Base-by-base conservation (phyloP, 2,888 invertebrate genomes). In the Schrankia costaestrigalis region DNA sequence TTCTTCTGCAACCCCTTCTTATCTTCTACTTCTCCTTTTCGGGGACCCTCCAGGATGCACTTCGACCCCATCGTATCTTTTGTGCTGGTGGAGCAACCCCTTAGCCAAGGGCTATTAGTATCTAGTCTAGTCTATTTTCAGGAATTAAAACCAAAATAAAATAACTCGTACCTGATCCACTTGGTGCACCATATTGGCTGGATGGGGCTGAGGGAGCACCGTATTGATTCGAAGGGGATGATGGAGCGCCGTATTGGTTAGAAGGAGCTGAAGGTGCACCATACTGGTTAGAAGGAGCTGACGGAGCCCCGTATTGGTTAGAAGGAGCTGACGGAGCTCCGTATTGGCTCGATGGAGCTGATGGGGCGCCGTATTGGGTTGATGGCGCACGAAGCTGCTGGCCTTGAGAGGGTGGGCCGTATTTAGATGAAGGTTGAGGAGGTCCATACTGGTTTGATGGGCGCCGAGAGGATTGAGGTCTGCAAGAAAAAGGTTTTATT, bases 381-480 rank as follows among this genome's bases (percentile, higher is more conserved):
- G 34, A 24, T 17, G 46, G 41, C 9, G 13, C 17, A n/a, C n/a
- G n/a, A n/a, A n/a, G n/a, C 26, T 11, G 5, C 23, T 6, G 8
- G 18, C 26, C 18, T 12, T 35, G 34, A 0, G 61, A 55, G 1
- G 60, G 55, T 26, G 46, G 35, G 2, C 44, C 47, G 21, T 44
- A 48, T 11, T 36, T 44, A 1, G 48, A 28, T 2, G 43, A 41
- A 2, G 34, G 39, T 4, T 27, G 22, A 10, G 56, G 60, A n/a
- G 54, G 26, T 8, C 11, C 12, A 9, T 31, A 90, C 24, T 66
- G 61, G 6, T 53, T 48, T 2, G 64, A 63, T 3, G 66, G 65
- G 12, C 48, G 60, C 13, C 55, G 47, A 8, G 47, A 30, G 11
- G 81, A 67, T 15, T 83, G 86, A 24, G 80, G 76, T 25, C 70